phyloP scores from a whole-genome alignment of 1,140 invertebrate species.

The Zophobas atratus region DNA sequence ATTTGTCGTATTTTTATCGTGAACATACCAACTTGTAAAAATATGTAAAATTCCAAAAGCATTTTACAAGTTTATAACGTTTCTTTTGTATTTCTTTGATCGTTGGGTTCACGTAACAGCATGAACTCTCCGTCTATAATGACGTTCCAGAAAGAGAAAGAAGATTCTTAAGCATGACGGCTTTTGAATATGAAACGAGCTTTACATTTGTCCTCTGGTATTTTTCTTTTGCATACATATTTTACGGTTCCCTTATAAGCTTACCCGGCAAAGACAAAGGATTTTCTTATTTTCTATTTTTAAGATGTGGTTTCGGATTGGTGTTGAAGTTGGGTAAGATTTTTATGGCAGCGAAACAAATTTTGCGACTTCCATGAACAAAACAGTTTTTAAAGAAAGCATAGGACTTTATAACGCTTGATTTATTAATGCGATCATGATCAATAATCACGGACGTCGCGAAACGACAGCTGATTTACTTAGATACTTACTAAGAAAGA shows the following conservation, averaged over 20 bases:
- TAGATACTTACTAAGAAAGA: constrained; percentile 12
- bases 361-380: constrained; percentile 15
- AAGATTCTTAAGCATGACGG: constrained; percentile 41
- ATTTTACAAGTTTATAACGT: constrained; percentile 49
- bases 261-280: constrained; percentile 49
- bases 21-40: constrained; percentile 30
- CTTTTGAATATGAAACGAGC: constrained; percentile 51
- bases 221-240: constrained; percentile 52
- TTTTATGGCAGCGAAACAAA: constrained; percentile 42
- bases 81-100: constrained; percentile 30
- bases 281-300: constrained; percentile 52
- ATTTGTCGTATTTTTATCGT: background rate
- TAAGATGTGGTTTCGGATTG: constrained; percentile 45
- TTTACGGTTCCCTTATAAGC: constrained; percentile 48
- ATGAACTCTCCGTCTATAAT: constrained; percentile 10
- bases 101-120: constrained; percentile 25
- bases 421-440: too few species aligned
- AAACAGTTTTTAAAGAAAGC: constrained; percentile 5
- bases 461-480: too few species aligned
- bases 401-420: too few species aligned
- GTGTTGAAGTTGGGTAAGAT: constrained; percentile 39
- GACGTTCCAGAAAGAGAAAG: constrained; percentile 34
- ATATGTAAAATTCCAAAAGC: constrained; percentile 33
- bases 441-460: too few species aligned
- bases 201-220: constrained; percentile 52